Base-by-base conservation (phyloP, 2,888 invertebrate genomes). In the Drosophila melanocephala region DNA sequence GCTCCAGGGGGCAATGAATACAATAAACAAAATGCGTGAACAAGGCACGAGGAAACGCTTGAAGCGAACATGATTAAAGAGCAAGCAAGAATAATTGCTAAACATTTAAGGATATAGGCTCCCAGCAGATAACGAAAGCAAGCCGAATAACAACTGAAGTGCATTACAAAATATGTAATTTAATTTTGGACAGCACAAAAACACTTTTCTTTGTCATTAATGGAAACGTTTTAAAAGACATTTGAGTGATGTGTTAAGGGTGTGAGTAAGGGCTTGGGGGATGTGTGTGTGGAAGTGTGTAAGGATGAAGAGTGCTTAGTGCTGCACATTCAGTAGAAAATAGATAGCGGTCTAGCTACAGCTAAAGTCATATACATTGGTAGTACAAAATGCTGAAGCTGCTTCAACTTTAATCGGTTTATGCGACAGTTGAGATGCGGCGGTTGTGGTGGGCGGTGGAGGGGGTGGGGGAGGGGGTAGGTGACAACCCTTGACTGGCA, bases 361-460 rank as follows among this genome's bases (percentile, higher is more conserved):
- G 53, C 60, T 37, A 51, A 32, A 42, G 7, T 37, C 30, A 62
- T 14, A 44, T 47, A 78, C 16, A 28, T 39, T 69, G 22, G 3
- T 61, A 69, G 26, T 70, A 70, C 68, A 52, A 75, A 79, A 77
- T 85, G 77, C 90, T 80, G 85, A 89, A 90, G 90, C 89, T 85
- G 86, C 83, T 90, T 86, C 82, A 87, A 86, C 72, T 86, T 90
- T 83, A 88, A 86, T 88, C 85, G 90, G 81, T 90, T 89, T 89
- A 84, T 85, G 74, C 74, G 85, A 85, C 83, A 90, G 80, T 67
- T 65, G 55, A 71, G 57, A 55, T 50, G 42, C 47, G 19, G 39
- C 28, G 22, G 57, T 19, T 16, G 28, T 26, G 66, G 19, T 22
- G 61, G 22, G 51, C 7, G 2, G 14, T 47, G 53, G 28, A 14